phyloP scores from a whole-genome alignment of 2,888 invertebrate genomes.

The Ctenicera cuprea region DNA sequence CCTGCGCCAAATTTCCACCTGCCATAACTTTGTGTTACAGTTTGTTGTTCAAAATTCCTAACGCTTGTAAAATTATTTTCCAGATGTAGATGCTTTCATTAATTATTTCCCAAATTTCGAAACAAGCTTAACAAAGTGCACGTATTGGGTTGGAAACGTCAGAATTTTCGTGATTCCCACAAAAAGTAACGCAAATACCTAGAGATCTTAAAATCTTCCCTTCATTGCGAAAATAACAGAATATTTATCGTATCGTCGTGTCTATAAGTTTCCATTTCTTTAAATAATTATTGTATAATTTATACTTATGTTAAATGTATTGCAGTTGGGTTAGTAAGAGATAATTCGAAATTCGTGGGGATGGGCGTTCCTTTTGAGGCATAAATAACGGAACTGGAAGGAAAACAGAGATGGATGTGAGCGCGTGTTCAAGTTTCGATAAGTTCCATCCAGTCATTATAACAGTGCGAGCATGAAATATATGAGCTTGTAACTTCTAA shows the following conservation, averaged over 20 bases:
- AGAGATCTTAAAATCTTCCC: too few species aligned
- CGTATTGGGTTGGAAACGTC: too few species aligned
- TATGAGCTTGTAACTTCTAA: slow-evolving; percentile 24
- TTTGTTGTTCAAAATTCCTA: slow-evolving; percentile 19
- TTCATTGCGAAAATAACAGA: too few species aligned
- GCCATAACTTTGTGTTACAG: slow-evolving; percentile 25
- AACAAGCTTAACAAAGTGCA: too few species aligned
- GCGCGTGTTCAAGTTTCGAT: slow-evolving; percentile 36
- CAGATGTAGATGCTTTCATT: not conserved
- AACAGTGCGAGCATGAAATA: slow-evolving; percentile 32
- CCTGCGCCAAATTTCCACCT: slow-evolving; percentile 17
- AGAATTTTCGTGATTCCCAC: too few species aligned
- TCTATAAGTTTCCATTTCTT: too few species aligned
- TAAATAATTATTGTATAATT: slow-evolving; percentile 17
- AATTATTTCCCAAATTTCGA: not conserved
- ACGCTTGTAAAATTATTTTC: not conserved
- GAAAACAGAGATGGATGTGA: slow-evolving; percentile 40
- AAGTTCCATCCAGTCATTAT: slow-evolving; percentile 37
- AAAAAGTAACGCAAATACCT: too few species aligned
- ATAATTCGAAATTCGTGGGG: slow-evolving; percentile 35
- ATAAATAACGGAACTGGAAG: slow-evolving; percentile 40
- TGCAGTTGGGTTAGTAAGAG: slow-evolving; percentile 22
- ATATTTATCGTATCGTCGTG: too few species aligned
- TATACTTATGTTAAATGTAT: slow-evolving; percentile 28
- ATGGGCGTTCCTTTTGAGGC: slow-evolving; percentile 28